Evolutionary conservation across 2,797 vertebrate genomes (phyloP), one percentile per base, ranked within the genome.

Genomic region (Pelodytes ibericus): DNA sequence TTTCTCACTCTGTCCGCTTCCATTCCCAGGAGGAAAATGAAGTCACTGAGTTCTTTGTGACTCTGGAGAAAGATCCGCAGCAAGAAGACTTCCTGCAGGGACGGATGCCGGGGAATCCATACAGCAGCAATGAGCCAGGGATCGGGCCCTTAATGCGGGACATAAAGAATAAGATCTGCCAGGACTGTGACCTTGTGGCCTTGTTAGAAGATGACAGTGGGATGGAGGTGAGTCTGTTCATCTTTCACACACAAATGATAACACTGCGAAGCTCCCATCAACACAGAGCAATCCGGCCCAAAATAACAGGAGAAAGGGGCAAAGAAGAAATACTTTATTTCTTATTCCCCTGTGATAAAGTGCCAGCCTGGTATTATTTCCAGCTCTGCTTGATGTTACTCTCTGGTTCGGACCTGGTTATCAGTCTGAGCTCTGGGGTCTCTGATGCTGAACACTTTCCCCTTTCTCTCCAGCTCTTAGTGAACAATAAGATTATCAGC

Each of bases 161-260:
- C 87, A 97, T 99, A 85, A 99, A 99, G 89, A 99, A 99, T 89
- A 99, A 99, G 85, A 99, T 99, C 90, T 99, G 98, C 78, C 97
- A 99, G 82, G 98, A 99, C 85, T 99, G 98, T n/a, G 98, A 99
- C 90, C 90, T 99, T 82, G 98, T 99, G 79, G 98, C 98, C 1
- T 91, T 99, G 68, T 89, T 99, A 73, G 98, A 99, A 85, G 98
- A 99, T 0, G 98, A 99, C 90, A 99, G 97, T 2, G 98, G 98
- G 27, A 99, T 99, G 98, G 98, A 99, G 96, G 98, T 99, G 84
- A 3, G 18, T 41, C 10, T 36, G 31, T 36, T 36, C 11, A 6
- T 36, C 33, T 36, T 36, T 36, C 5, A 36, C 10, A 36, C n/a
- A n/a, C n/a, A n/a, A n/a, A n/a, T n/a, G n/a, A n/a, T n/a, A n/a